Evolutionary conservation across 2,797 vertebrate genomes (phyloP).

Genomic region (Falco rusticolus): DNA sequence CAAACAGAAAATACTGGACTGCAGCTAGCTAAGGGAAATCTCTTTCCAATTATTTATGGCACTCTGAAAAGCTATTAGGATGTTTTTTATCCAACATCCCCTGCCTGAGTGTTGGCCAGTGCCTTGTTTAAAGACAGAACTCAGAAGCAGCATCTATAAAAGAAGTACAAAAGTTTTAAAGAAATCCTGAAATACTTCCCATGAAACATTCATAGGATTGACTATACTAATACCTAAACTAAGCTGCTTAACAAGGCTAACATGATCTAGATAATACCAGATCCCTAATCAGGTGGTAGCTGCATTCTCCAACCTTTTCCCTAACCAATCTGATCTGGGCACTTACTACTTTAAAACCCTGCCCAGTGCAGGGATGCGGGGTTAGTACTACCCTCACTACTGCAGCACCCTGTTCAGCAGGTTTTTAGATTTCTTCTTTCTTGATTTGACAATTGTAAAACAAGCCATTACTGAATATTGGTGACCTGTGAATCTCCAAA

Average conservation of each 20-base stretch:
- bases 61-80: neutral
- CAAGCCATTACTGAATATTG: neutral
- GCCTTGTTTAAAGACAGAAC: neutral
- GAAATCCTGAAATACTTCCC: neutral
- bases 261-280: neutral
- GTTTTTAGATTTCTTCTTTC: neutral
- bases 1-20: neutral
- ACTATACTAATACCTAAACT: neutral
- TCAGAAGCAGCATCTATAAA: neutral
- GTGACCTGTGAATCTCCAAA: neutral
- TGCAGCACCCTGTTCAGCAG: neutral
- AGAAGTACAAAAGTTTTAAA: neutral
- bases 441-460: neutral
- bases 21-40: neutral
- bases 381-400: neutral
- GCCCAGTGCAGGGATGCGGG: neutral
- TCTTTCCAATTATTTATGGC: neutral
- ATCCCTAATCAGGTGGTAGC: neutral
- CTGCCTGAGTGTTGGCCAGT: accelerated
- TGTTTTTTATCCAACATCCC: neutral
- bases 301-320: neutral
- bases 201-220: neutral
- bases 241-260: neutral
- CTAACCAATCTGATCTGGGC: neutral
- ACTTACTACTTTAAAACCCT: neutral